phyloP scores from a whole-genome alignment of 2,113 vertebrate species.

The Mystacornis crossleyi region DNA sequence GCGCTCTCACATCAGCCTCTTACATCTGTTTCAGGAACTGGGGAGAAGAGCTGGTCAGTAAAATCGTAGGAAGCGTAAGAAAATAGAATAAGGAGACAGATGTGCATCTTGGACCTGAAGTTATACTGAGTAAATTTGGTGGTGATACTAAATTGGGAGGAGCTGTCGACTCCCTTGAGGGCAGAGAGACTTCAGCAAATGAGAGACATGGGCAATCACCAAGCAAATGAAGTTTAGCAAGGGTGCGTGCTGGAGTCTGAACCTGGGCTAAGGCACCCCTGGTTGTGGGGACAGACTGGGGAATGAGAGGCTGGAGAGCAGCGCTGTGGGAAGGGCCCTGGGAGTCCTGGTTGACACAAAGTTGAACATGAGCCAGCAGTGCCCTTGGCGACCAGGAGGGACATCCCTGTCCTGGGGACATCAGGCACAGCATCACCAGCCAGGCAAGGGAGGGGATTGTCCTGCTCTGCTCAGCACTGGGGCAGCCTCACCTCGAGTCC shows the following conservation, averaged over 20 bases:
- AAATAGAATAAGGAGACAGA: neutral
- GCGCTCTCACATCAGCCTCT: neutral
- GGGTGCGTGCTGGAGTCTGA: neutral
- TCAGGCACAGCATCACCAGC: rapidly evolving
- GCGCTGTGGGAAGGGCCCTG: neutral
- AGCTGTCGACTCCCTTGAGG: neutral
- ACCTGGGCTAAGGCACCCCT: neutral
- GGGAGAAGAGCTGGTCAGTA: neutral
- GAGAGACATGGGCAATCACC: neutral
- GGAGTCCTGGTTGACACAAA: neutral
- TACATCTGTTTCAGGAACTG: neutral
- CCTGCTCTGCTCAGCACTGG: neutral
- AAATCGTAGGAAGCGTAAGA: neutral
- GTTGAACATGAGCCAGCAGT: neutral
- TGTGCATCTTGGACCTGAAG: neutral
- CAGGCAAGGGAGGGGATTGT: rapidly evolving
- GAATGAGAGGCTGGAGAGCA: neutral
- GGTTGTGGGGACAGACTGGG: neutral
- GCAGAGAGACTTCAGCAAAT: neutral
- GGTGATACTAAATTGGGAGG: neutral
- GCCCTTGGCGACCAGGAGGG: neutral
- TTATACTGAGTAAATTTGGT: neutral
- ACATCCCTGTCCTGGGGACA: rapidly evolving
- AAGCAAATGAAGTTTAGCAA: neutral
- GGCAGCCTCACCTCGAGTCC: rapidly evolving